Conservation (phyloP, 2,113 vertebrate genomes). For the Epinephelus fuscoguttatus region DNA sequence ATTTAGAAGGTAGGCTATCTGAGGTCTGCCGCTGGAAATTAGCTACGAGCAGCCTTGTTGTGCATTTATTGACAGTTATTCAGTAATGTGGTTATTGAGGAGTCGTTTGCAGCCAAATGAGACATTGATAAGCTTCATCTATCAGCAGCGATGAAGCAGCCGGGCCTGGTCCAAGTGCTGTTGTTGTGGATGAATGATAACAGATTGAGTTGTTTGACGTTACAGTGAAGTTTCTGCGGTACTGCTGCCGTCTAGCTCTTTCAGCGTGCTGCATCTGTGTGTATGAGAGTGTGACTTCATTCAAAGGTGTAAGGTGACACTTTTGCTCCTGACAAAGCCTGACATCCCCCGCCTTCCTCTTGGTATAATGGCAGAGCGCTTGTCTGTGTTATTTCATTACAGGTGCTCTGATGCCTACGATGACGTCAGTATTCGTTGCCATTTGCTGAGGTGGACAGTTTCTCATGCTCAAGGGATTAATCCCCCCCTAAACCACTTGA, state of each 20-base stretch:
- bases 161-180: neutral
- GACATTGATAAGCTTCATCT: slow-evolving; percentile 37
- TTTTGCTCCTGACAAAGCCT: slow-evolving; percentile 40
- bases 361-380: neutral
- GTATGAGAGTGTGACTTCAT: neutral
- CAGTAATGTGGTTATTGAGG: slow-evolving; percentile 46
- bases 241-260: neutral
- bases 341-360: neutral
- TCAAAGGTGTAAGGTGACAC: slow-evolving; percentile 56
- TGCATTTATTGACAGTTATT: slow-evolving; percentile 59
- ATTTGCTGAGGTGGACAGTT: slow-evolving; percentile 50
- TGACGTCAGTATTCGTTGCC: slow-evolving; percentile 39
- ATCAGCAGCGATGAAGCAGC: neutral
- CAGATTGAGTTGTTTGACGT: neutral
- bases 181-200: slow-evolving; percentile 1
- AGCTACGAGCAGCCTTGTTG: slow-evolving; percentile 42
- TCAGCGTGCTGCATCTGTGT: neutral
- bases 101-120: slow-evolving; percentile 37
- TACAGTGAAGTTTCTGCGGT: neutral
- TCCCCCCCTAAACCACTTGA: slow-evolving; percentile 22
- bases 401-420: slow-evolving; percentile 45
- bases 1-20: slow-evolving; percentile 65
- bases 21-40: slow-evolving; percentile 59
- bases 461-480: slow-evolving; percentile 34
- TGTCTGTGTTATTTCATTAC: slow-evolving; percentile 53